Evolutionary conservation across 2,797 vertebrate genomes (phyloP).

Genomic region (Phrynocephalus vlangalii): DNA sequence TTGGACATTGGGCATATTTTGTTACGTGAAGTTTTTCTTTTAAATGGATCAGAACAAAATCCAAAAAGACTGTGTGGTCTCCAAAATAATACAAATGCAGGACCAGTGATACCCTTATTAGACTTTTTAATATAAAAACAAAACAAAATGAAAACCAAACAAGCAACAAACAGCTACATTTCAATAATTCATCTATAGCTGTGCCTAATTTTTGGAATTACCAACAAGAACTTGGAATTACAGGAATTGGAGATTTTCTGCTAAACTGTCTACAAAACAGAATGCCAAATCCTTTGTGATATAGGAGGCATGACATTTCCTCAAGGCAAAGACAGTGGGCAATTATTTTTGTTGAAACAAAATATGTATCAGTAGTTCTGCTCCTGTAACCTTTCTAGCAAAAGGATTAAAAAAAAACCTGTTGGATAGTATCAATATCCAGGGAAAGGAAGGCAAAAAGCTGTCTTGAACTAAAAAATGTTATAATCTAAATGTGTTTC

Average conservation of each 20-base stretch:
- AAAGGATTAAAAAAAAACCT: constrained; percentile 6
- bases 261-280: constrained; percentile 10
- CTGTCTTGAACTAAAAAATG: constrained; percentile 18
- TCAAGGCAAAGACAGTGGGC: background rate
- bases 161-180: no score
- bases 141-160: background rate
- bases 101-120: no score
- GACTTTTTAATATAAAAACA: background rate
- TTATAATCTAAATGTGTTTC: constrained; percentile 22
- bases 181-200: no score
- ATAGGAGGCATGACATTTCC: background rate
- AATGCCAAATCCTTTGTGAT: background rate
- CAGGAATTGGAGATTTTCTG: background rate
- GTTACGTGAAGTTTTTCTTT: background rate
- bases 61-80: no score
- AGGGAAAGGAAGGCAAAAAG: background rate
- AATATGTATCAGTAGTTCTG: background rate
- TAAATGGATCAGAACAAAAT: no score
- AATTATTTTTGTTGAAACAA: background rate
- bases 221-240: background rate
- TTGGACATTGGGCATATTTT: background rate
- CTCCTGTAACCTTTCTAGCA: constrained; percentile 4
- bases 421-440: constrained; percentile 3
- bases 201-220: no score
- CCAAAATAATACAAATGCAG: no score